Conservation (phyloP, 2,113 vertebrate genomes). For the Syngnathoides biaculeatus region DNA sequence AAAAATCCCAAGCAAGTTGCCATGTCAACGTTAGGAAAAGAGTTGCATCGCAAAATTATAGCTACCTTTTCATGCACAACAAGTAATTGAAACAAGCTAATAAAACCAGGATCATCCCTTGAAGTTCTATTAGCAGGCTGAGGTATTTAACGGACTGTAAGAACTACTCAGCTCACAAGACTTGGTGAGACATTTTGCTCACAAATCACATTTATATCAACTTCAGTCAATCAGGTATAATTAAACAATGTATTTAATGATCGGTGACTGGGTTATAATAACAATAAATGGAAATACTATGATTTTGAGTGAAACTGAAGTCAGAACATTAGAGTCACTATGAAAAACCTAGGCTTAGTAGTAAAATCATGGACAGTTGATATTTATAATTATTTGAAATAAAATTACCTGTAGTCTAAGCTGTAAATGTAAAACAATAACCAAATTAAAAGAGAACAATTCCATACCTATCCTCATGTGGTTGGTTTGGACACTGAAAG, state of each 20-base stretch:
- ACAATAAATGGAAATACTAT: too few species aligned
- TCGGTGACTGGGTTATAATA: not conserved
- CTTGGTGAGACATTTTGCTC: not conserved
- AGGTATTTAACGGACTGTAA: too few species aligned
- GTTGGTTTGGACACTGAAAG: not conserved
- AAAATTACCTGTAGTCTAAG: too few species aligned
- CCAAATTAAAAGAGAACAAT: not conserved
- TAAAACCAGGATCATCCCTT: not conserved
- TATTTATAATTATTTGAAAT: too few species aligned
- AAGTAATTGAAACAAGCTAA: not conserved
- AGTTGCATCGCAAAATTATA: slow-evolving; percentile 10
- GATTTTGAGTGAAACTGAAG: too few species aligned
- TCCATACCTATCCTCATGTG: not conserved
- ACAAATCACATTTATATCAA: not conserved
- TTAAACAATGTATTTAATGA: not conserved
- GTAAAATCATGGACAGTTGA: too few species aligned
- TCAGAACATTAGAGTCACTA: too few species aligned
- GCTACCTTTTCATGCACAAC: slow-evolving; percentile 17
- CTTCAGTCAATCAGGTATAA: not conserved
- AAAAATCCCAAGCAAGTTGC: slow-evolving; percentile 39
- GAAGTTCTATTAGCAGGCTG: not conserved
- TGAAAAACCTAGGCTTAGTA: too few species aligned
- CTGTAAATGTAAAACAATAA: too few species aligned
- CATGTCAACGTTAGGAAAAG: slow-evolving; percentile 35
- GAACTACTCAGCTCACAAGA: not conserved